phyloP scores from a whole-genome alignment of 2,113 vertebrate species.

The Cyprinodon tularosa region DNA sequence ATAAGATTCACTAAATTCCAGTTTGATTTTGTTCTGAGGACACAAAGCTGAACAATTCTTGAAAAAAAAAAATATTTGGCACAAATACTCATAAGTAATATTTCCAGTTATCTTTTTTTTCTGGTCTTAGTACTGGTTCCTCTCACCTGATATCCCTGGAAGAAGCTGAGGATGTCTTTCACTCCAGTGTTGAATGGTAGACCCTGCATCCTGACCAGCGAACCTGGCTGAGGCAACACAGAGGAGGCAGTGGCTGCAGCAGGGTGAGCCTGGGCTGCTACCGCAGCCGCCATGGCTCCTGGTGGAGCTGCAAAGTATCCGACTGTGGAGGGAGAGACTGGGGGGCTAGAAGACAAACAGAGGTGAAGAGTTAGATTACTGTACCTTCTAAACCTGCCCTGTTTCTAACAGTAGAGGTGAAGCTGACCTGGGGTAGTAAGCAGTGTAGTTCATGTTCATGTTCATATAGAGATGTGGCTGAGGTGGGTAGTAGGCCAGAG shows the following conservation, averaged over 20 bases:
- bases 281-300: constrained; percentile 85
- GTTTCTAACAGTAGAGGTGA: not conserved
- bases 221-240: constrained; percentile 86
- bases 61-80: not conserved
- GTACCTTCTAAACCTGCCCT: not conserved
- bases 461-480: constrained; percentile 90
- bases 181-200: constrained; percentile 92
- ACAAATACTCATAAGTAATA: too few relatives aligned
- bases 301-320: constrained; percentile 91
- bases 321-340: constrained; percentile 92
- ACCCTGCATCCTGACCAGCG: constrained; percentile 95
- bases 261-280: constrained; percentile 77
- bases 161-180: constrained; percentile 97
- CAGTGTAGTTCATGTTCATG: constrained; percentile 95
- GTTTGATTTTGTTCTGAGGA: not conserved
- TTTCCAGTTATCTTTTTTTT: not conserved
- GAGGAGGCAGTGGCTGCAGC: constrained; percentile 71
- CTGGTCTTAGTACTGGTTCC: not conserved
- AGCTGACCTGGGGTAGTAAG: constrained; percentile 94
- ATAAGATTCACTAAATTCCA: too few relatives aligned
- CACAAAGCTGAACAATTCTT: not conserved
- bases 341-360: constrained; percentile 80
- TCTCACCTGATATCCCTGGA: constrained; percentile 97
- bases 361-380: not conserved
- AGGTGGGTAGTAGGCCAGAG: constrained; percentile 91